Base-by-base conservation (phyloP, 2,113 vertebrate species). In the Ovibos moschatus region DNA sequence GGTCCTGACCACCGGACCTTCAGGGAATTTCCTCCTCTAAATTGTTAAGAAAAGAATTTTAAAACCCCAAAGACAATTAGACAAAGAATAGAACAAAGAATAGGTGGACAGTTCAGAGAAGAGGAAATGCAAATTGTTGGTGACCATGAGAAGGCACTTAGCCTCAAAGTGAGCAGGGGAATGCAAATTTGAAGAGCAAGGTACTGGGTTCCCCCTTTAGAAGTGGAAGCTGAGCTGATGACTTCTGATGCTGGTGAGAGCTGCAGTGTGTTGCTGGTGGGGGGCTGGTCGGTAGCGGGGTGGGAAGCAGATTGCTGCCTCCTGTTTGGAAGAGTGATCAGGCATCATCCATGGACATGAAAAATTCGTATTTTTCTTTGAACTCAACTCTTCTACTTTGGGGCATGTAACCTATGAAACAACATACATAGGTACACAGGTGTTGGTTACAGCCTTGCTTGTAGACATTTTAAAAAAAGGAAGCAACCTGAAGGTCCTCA, bases 201-300 rank as follows among this genome's bases (percentile, higher is more conserved):
- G 85, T 12, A 21, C 87, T 27, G 19, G 0, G 14, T 9, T 21
- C 60, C 28, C 17, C 7, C 2, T 28, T 8, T 19, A 8, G 45
- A 6, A 28, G 53, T 27, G 40, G 87, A 6, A 36, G 16, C 30
- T 16, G 8, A 43, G 5, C 50, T 4, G 40, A 3, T n/a, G 27
- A 13, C 17, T 81, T 45, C 1, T 13, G 50, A 28, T 23, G 58
- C 9, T 6, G 8, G 4, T 9, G 40, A 5, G 3, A 12, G 40
- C 11, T 45, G 8, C 15, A 7, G 5, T 7, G 3, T 1, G 2
- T 25, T 2, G 25, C 51, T 5, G 43, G 28, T 14, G 7, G 30
- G 33, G 10, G 19, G 11, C 33, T 71, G 67, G 19, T 23, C 0
- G 5, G 19, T 67, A 33, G 33, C 3, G 7, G n/a, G 21, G 19